Base-by-base conservation (phyloP, 2,888 invertebrate species). In the Elysia crispata region DNA sequence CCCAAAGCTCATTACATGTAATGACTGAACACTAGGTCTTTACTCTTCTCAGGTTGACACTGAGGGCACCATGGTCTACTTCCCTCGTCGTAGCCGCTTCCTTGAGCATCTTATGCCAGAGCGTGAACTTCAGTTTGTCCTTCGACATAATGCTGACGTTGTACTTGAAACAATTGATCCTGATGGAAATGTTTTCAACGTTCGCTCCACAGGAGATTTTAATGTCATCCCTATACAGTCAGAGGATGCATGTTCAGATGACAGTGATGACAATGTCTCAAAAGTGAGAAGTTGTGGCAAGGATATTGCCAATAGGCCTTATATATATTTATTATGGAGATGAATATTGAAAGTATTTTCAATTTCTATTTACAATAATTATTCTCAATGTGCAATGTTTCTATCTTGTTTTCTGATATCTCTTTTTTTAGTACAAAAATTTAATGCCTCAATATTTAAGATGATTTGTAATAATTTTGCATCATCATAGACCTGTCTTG, bases 131-230 rank as follows among this genome's bases (percentile, higher is more conserved):
- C 86, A 87, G 69, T 91, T 91, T 80, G 83, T 87, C 73, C 81
- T 92, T 81, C 84, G 89, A 60, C 92, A 92, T 81, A 89, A 89
- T 81, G 87, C 90, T 64, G 88, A 90, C 50, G 85, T 89, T 15
- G 85, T 90, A 60, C 85, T 89, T 15, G 90, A 91, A 80, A 90
- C 90, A 13, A 87, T 90, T 6, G 92, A 92, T 80, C 85, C 86
- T 13, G 89, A 90, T 49, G 90, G 91, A 25, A 91, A 90, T 82
- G 84, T 87, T 13, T 92, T 91, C 85, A 88, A 85, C 81, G 89
- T 92, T n/a, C 86, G 84, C 73, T 86, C 89, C 80, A 89, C 86
- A 60, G 92, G 92, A n/a, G 90, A 91, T 69, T 88, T 85, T 72
- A 79, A 82, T 41, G 90, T 90, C 6, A 84, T 85, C 31, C 84